Conservation (phyloP, 2,888 invertebrate species). For the Eucera pruinosa region DNA sequence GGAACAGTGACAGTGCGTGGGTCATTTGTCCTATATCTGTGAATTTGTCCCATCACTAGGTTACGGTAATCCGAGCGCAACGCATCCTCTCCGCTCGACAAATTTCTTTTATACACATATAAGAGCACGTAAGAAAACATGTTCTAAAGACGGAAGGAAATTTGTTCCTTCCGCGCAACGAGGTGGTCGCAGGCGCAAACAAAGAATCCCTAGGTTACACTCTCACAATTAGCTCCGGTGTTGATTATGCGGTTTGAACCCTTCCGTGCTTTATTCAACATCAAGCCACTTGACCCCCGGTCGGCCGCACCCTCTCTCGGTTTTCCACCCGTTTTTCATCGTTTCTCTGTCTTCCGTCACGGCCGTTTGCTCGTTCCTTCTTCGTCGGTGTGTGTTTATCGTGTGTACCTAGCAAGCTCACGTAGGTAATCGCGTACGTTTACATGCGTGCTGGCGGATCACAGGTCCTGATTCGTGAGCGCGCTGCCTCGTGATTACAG, state of each 20-base stretch:
- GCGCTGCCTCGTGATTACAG: conserved; percentile 73
- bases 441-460: conserved; percentile 63
- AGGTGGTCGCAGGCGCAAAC: background rate
- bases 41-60: too few relatives aligned
- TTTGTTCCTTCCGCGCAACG: background rate
- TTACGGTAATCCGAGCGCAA: too few relatives aligned
- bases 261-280: conserved; percentile 44
- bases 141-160: background rate
- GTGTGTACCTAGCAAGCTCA: conserved; percentile 63
- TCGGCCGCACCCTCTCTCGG: background rate
- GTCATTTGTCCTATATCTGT: too few relatives aligned
- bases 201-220: conserved; percentile 53
- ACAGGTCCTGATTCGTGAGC: conserved; percentile 69
- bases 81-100: too few relatives aligned
- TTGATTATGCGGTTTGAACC: conserved; percentile 74
- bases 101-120: too few relatives aligned
- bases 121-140: too few relatives aligned
- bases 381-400: conserved; percentile 33
- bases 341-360: background rate
- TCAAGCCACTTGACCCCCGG: conserved; percentile 26
- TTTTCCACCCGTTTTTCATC: conserved; percentile 5
- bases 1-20: too few relatives aligned
- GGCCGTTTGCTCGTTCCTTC: conserved; percentile 25
- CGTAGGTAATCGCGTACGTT: conserved; percentile 70
- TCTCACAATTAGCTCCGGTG: conserved; percentile 74